These are phyloP conservation scores for Drosophila monieri DNA, from an alignment of 2,888 invertebrate species.

Conservation along the genomic window DNA sequence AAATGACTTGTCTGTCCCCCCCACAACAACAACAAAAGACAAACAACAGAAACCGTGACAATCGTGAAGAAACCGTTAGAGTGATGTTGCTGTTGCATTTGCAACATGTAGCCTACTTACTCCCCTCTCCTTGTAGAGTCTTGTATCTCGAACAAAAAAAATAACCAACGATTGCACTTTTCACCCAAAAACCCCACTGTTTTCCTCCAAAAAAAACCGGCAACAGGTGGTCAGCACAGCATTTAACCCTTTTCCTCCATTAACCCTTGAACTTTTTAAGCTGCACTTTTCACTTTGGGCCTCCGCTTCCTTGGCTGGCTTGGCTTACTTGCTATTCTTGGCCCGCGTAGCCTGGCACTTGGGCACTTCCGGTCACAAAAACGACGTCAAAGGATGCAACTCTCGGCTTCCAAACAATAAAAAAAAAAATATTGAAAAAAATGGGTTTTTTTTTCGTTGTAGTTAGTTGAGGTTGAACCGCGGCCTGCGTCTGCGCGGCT, in stretches of 20 bases:
- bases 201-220: constrained; percentile 21
- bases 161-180: constrained; percentile 40
- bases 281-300: constrained; percentile 8
- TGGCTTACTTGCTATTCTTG: constrained; percentile 65
- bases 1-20: constrained; percentile 3
- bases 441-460: constrained; percentile 14
- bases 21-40: constrained; percentile 15
- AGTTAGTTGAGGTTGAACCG: constrained; percentile 29
- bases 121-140: constrained; percentile 6
- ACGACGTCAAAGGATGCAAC: constrained; percentile 21
- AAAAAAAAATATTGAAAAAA: constrained; percentile 16
- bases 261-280: constrained; percentile 14
- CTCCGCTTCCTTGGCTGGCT: too few relatives aligned
- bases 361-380: constrained; percentile 34
- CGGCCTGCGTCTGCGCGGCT: constrained; percentile 69
- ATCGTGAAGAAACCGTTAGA: constrained; percentile 11
- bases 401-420: not conserved
- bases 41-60: constrained; percentile 23
- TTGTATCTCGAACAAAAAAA: constrained; percentile 7
- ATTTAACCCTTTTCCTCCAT: constrained; percentile 11
- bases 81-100: constrained; percentile 19
- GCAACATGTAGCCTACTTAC: constrained; percentile 36
- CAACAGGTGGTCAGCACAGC: constrained; percentile 21
- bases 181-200: constrained; percentile 1
- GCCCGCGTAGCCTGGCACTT: constrained; percentile 43